A percentile compares a stretch with the other conserved stretches of the same genome.
Evolutionary conservation across 1,140 invertebrate genomes (phyloP).

Genomic region (Cotesia chilonis): DNA sequence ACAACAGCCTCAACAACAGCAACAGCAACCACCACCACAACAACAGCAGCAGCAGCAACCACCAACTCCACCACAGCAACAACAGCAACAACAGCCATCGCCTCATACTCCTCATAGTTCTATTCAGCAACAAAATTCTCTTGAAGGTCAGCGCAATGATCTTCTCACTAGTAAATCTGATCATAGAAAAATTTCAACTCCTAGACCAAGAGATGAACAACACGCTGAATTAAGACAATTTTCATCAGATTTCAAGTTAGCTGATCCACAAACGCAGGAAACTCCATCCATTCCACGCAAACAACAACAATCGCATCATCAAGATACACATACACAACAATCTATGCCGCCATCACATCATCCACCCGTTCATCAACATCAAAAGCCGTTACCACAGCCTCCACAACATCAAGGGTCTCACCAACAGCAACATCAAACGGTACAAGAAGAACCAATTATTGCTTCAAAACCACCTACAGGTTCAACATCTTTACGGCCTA

Average conservation of each 20-base stretch:
- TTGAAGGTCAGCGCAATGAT: conserved; percentile 55
- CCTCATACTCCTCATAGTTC: conserved; percentile 45
- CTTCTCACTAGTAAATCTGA: conserved; percentile 55
- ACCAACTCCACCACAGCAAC: conserved; percentile 18
- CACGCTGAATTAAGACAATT: conserved; percentile 70
- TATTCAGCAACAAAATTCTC: conserved; percentile 55
- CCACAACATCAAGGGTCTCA: conserved; percentile 42
- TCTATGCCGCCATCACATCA: conserved; percentile 51
- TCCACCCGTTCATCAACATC: conserved; percentile 54
- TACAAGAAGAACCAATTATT: conserved; percentile 55
- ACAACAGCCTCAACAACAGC: conserved; percentile 29
- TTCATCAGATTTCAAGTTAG: conserved; percentile 69
- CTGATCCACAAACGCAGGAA: conserved; percentile 58
- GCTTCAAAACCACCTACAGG: conserved; percentile 58
- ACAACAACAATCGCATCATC: conserved; percentile 51
- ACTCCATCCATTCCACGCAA: conserved; percentile 49
- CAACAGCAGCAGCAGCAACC: conserved; percentile 40
- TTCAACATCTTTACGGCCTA: conserved; percentile 50
- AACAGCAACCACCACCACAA: conserved; percentile 40
- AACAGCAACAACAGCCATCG: conserved; percentile 43
- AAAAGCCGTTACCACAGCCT: conserved; percentile 41
- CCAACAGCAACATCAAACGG: conserved; percentile 46
- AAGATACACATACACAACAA: conserved; percentile 51
- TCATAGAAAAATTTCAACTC: conserved; percentile 55
- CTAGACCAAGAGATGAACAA: conserved; percentile 65